These are phyloP conservation scores for Gobio occitaniae DNA, from an alignment of 2,797 vertebrate genomes.

Conservation along the genomic window DNA sequence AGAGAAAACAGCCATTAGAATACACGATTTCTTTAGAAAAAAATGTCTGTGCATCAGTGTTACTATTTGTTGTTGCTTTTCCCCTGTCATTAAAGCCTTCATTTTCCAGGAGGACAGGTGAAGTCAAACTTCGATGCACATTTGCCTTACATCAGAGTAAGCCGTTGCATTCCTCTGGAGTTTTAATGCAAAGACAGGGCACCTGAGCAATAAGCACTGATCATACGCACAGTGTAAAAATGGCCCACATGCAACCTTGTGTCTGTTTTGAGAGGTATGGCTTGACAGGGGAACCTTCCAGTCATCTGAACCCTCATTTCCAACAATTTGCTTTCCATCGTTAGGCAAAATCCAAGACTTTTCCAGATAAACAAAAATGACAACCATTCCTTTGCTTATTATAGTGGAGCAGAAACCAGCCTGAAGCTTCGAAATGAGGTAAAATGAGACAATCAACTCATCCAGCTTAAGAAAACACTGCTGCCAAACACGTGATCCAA, in stretches of 20 bases:
- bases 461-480: constrained; percentile 49
- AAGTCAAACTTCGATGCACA: constrained; percentile 53
- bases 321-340: not conserved
- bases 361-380: not conserved
- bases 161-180: constrained; percentile 64
- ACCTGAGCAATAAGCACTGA: constrained; percentile 69
- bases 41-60: constrained; percentile 60
- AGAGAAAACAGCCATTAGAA: constrained; percentile 62
- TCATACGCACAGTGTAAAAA: constrained; percentile 12
- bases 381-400: not conserved
- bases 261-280: constrained; percentile 17
- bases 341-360: not conserved
- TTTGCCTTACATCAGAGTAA: constrained; percentile 62
- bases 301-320: constrained; percentile 6
- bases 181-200: constrained; percentile 65
- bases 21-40: constrained; percentile 62
- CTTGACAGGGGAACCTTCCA: constrained; percentile 20
- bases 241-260: not conserved
- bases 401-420: not conserved
- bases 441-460: constrained; percentile 23
- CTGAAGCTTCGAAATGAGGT: constrained; percentile 24
- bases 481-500: constrained; percentile 48
- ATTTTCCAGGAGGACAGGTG: constrained; percentile 53
- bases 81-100: not conserved
- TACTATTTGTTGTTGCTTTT: constrained; percentile 56